Base-by-base conservation (phyloP, 2,113 vertebrate species). In the Nematolebias whitei region DNA sequence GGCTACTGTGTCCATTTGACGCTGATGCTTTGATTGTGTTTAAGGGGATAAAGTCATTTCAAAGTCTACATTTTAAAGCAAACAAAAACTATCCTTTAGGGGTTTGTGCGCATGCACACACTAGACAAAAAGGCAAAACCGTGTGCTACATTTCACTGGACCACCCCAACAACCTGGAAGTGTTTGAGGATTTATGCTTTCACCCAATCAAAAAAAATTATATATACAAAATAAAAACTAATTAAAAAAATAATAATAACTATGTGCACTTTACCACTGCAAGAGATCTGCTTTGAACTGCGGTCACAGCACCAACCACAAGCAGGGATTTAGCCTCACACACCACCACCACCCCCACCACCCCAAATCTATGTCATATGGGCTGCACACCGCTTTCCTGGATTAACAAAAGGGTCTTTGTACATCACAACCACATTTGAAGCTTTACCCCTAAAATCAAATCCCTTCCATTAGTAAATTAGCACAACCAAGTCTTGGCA, bases 201-300 rank as follows among this genome's bases (percentile, higher is more conserved):
- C 53, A 20, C 68, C 82, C 18, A 64, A 88, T 85, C 85, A 83
- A 78, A 65, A 63, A 49, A 18, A 77, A 71, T 67, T 80, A n/a
- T n/a, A n/a, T n/a, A n/a, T n/a, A n/a, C n/a, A n/a, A n/a, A n/a
- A n/a, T n/a, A n/a, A n/a, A n/a, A n/a, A n/a, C n/a, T n/a, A n/a
- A n/a, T n/a, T n/a, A n/a, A n/a, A n/a, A n/a, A n/a, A n/a, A n/a
- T n/a, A 79, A 49, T 20, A 65, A 58, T 3, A 79, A 49, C 20
- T 66, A 59, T 60, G 74, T 78, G 80, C 72, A 48, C 67, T 73
- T 80, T 29, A 80, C 52, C 60, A 22, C 58, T 26, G 40, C 72
- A 62, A 76, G 48, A 60, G 66, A 29, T 45, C 41, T 77, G 18
- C 32, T 18, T 58, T 55, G 63, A 71, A 68, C 38, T 52, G 65